A percentile compares a stretch with the other conserved stretches of the same genome.
phyloP scores from a whole-genome alignment of 2,113 vertebrate genomes.

The Reinhardtius hippoglossoides region DNA sequence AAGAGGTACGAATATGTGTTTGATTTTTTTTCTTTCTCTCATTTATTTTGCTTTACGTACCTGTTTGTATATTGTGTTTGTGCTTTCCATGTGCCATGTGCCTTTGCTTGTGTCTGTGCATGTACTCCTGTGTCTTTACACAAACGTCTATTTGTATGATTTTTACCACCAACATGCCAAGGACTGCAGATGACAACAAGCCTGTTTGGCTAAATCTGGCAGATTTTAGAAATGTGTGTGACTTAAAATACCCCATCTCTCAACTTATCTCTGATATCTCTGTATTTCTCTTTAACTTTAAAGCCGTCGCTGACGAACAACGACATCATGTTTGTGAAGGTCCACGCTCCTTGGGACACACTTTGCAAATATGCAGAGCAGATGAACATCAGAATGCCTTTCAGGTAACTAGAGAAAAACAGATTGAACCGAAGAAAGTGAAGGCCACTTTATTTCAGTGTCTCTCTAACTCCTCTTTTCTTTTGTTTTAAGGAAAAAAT shows the following conservation, averaged over 20 bases:
- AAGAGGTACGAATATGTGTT: conserved; percentile 85
- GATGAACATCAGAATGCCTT: conserved; percentile 99
- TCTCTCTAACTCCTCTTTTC: conserved; percentile 48
- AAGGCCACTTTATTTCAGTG: not conserved
- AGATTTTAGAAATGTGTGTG: not conserved
- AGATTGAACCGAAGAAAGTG: not conserved
- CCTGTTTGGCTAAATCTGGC: too few species aligned
- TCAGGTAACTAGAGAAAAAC: conserved; percentile 85
- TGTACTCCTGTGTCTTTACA: too few species aligned
- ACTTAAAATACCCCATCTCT: not conserved
- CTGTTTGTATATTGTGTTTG: too few species aligned
- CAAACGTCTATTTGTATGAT: too few species aligned
- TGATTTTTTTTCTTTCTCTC: too few species aligned
- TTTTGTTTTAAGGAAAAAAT: conserved; percentile 91
- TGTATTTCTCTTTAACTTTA: conserved; percentile 21
- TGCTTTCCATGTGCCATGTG: too few species aligned
- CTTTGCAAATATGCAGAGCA: conserved; percentile 98
- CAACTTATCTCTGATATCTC: not conserved
- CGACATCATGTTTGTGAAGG: conserved; percentile 98
- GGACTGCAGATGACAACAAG: too few species aligned
- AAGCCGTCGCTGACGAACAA: conserved; percentile 94
- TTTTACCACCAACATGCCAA: too few species aligned
- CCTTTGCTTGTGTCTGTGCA: too few species aligned
- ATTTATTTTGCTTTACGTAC: too few species aligned
- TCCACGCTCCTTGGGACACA: conserved; percentile 95